phyloP scores from a whole-genome alignment of 2,888 invertebrate genomes.

The Arctia plantaginis region DNA sequence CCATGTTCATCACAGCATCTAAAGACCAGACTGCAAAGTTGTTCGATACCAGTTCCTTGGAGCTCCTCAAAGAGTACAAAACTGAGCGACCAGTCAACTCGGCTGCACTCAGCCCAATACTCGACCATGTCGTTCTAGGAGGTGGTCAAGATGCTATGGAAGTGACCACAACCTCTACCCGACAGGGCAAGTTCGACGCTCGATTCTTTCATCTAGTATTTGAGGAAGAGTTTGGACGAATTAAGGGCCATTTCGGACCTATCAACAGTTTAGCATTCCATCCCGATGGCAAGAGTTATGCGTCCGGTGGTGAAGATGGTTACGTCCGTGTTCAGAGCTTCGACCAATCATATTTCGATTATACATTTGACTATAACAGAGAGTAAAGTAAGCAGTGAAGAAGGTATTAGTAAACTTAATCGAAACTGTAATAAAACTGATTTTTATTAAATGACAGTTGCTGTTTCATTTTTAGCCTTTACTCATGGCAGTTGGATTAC shows the following conservation, averaged over 20 bases:
- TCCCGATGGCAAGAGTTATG: slow-evolving; percentile 98
- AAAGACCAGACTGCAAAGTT: slow-evolving; percentile 98
- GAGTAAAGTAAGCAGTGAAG: slow-evolving; percentile 63
- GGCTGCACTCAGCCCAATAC: slow-evolving; percentile 97
- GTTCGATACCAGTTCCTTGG: slow-evolving; percentile 95
- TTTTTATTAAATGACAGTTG: slow-evolving; percentile 46
- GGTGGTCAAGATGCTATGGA: slow-evolving; percentile 99
- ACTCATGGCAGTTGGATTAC: not conserved
- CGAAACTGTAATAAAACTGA: slow-evolving; percentile 45
- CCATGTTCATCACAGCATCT: slow-evolving; percentile 98
- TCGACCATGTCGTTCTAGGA: slow-evolving; percentile 98
- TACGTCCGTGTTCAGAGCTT: slow-evolving; percentile 98
- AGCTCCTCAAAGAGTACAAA: slow-evolving; percentile 97
- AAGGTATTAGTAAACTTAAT: slow-evolving; percentile 46
- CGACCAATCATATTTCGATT: slow-evolving; percentile 98
- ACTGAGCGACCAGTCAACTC: slow-evolving; percentile 99
- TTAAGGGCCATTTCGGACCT: slow-evolving; percentile 99
- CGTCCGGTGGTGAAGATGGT: slow-evolving; percentile 99
- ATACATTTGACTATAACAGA: slow-evolving; percentile 94
- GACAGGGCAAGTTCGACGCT: slow-evolving; percentile 98
- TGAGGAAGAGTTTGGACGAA: slow-evolving; percentile 98
- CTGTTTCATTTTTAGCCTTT: not conserved
- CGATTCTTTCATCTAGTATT: slow-evolving; percentile 97
- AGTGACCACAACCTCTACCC: slow-evolving; percentile 97
- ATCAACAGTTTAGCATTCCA: slow-evolving; percentile 99